Evolutionary conservation across 2,797 vertebrate species (phyloP).

Genomic region (Eulemur coronatus): DNA sequence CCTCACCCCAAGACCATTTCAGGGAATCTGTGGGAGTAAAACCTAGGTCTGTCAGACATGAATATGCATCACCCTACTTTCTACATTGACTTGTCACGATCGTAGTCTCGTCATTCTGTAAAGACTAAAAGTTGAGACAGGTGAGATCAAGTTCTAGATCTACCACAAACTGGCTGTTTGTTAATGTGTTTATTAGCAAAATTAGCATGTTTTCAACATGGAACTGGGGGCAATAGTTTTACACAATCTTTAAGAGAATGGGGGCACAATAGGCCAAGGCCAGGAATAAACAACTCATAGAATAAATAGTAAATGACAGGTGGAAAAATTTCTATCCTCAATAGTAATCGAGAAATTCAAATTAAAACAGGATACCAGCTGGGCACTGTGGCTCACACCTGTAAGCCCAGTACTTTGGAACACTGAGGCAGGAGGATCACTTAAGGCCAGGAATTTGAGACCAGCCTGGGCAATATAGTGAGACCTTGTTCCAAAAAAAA

Average conservation of each 20-base stretch:
- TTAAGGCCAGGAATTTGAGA: not conserved
- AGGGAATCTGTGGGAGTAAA: not conserved
- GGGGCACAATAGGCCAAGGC: not conserved
- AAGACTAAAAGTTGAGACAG: not conserved
- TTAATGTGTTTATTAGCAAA: not conserved
- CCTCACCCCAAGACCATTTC: not conserved
- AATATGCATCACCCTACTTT: not conserved
- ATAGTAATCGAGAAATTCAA: slow-evolving; percentile 38
- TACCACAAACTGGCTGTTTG: not conserved
- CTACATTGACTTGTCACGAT: not conserved
- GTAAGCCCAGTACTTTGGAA: not conserved
- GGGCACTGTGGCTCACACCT: not conserved
- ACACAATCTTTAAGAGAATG: not conserved
- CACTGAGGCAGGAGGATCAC: not conserved
- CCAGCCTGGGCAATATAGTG: not conserved
- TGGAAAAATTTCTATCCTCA: not conserved
- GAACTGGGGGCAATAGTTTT: not conserved
- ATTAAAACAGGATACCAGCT: slow-evolving; percentile 1
- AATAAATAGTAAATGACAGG: not conserved
- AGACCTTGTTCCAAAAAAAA: not conserved
- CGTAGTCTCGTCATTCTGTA: not conserved
- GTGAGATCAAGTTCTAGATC: not conserved
- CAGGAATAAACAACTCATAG: not conserved
- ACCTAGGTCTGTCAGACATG: not conserved
- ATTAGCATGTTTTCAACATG: not conserved